These are phyloP conservation scores for Lucilia sericata DNA, from an alignment of 1,140 invertebrate species.

Conservation along the genomic window DNA sequence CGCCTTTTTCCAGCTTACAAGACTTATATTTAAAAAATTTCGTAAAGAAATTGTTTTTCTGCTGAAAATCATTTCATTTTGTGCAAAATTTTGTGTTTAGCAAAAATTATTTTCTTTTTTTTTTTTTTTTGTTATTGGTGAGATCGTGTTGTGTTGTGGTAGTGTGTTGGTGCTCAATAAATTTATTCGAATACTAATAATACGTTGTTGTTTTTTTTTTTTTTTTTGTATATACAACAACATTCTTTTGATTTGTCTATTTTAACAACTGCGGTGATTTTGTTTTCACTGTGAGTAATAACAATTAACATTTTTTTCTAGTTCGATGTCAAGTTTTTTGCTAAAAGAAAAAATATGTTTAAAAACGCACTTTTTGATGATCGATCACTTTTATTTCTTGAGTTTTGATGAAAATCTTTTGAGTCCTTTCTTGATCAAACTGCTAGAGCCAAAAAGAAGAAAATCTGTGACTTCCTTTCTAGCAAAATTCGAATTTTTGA, in stretches of 20 bases:
- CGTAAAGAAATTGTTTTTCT: slow-evolving; percentile 31
- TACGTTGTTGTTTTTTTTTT: no score
- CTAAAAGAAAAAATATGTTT: not conserved
- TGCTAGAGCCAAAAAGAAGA: no score
- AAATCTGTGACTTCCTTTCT: no score
- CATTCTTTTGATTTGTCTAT: not conserved
- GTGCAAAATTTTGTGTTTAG: not conserved
- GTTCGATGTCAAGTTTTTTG: not conserved
- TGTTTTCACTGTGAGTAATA: not conserved
- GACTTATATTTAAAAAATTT: slow-evolving; percentile 66
- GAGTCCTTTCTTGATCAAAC: no score
- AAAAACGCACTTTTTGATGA: no score
- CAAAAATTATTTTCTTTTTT: not conserved
- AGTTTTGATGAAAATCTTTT: no score
- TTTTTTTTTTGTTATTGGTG: no score
- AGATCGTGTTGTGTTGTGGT: no score
- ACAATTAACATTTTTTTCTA: not conserved
- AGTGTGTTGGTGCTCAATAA: not conserved
- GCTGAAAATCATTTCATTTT: not conserved
- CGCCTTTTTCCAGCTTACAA: slow-evolving; percentile 66
- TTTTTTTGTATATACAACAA: no score
- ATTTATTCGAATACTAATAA: not conserved
- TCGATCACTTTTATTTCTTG: no score
- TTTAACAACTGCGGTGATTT: not conserved
- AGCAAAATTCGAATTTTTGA: no score